Evolutionary conservation across 2,113 vertebrate species (phyloP).

Genomic region (Mohoua ochrocephala): DNA sequence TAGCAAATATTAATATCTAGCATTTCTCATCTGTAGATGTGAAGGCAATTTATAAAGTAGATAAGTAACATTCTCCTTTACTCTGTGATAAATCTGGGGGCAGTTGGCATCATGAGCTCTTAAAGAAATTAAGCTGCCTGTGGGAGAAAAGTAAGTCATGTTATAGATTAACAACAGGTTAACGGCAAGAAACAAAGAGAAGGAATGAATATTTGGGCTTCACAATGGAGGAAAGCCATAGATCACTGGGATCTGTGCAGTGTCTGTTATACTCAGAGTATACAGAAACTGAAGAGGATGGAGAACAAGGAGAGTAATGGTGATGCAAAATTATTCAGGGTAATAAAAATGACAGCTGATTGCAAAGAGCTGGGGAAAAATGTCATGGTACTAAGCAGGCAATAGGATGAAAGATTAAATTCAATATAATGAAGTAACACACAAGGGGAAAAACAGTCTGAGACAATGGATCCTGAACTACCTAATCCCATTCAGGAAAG

Average conservation of each 20-base stretch:
- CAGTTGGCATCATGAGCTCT: background rate
- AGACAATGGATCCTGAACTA: background rate
- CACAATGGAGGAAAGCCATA: background rate
- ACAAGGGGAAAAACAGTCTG: background rate
- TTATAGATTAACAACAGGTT: background rate
- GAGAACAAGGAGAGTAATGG: background rate
- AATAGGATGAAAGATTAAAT: background rate
- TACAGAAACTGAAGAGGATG: background rate
- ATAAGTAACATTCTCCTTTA: background rate
- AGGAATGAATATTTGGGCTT: background rate
- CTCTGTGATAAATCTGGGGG: background rate
- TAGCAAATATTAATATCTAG: background rate
- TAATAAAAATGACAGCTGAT: constrained; percentile 2
- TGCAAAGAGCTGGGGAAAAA: background rate
- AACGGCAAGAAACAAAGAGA: background rate
- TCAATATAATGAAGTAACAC: background rate
- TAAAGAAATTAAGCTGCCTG: background rate
- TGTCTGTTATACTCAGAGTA: background rate
- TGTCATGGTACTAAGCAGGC: background rate
- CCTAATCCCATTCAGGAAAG: background rate
- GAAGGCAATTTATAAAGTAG: background rate
- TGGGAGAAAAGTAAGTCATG: background rate
- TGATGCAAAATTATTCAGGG: background rate
- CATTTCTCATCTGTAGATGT: background rate
- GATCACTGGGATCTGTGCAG: background rate